These are phyloP conservation scores for Pseudopipra pipra DNA, from an alignment of 2,113 vertebrate genomes.

Conservation along the genomic window DNA sequence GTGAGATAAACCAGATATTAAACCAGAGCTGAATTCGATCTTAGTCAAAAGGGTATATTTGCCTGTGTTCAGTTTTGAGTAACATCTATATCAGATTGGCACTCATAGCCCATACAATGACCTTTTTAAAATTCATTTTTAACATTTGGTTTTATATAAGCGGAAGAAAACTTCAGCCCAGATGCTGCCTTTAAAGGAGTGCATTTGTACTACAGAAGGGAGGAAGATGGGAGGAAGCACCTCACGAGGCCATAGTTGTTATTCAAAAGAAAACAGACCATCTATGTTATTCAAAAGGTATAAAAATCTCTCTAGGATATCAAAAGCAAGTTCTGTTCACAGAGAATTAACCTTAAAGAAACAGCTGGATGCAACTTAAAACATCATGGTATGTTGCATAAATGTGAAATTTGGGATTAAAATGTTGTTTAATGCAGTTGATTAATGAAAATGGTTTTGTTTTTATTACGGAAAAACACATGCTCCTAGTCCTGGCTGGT, in stretches of 20 bases:
- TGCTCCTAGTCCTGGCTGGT: not conserved
- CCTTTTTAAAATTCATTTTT: conserved; percentile 60
- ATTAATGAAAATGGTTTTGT: not conserved
- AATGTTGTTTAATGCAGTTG: not conserved
- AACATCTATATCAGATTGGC: conserved; percentile 18
- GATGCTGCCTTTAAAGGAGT: conserved; percentile 12
- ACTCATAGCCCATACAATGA: not conserved
- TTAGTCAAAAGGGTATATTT: not conserved
- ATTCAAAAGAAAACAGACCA: not conserved
- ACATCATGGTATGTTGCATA: not conserved
- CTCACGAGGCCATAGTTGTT: not conserved
- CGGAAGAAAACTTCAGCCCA: not conserved
- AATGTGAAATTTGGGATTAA: not conserved
- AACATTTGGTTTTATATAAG: conserved; percentile 39
- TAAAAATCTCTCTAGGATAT: not conserved
- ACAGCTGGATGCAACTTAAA: not conserved
- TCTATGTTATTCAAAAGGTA: not conserved
- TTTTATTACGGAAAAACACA: not conserved
- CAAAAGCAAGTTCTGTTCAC: not conserved
- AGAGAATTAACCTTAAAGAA: not conserved
- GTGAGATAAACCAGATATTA: not conserved
- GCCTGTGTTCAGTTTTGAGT: not conserved
- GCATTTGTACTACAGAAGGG: not conserved
- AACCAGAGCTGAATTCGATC: not conserved
- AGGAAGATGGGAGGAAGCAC: not conserved